Percentiles rank a stretch among this genome's conserved stretches.
Conservation (phyloP, 37 sponge, comb jelly and placozoan species). For the Ianthella basta region DNA sequence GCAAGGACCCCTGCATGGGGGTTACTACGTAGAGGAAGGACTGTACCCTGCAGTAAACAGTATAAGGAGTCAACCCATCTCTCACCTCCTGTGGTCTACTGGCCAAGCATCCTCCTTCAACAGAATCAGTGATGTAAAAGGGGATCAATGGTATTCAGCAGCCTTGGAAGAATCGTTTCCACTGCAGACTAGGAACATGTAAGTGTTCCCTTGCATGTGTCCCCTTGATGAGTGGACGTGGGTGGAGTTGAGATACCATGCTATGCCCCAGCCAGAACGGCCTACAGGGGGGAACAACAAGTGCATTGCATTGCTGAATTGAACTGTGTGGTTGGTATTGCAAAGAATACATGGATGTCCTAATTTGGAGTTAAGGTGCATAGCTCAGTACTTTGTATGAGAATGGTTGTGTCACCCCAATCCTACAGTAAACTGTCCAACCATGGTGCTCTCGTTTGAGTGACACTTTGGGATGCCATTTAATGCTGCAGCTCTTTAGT, state of each 20-base stretch:
- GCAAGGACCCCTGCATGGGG: too few relatives aligned
- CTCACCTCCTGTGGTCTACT: constrained; percentile 32
- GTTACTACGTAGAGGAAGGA: background rate
- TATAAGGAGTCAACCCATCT: too few relatives aligned
- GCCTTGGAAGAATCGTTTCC: constrained; percentile 37
- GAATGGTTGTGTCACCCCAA: too few relatives aligned
- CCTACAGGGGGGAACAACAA: constrained; percentile 9
- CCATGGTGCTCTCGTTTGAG: too few relatives aligned
- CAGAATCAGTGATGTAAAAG: constrained; percentile 70
- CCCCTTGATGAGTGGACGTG: constrained; percentile 62
- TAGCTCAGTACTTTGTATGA: too few relatives aligned
- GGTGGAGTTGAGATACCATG: constrained; percentile 69
- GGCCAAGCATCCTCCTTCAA: constrained; percentile 44
- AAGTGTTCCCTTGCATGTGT: constrained; percentile 57
- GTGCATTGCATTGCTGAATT: background rate
- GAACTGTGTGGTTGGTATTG: too few relatives aligned
- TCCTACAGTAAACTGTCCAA: too few relatives aligned
- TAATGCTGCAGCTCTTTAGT: too few relatives aligned
- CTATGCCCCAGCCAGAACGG: constrained; percentile 59
- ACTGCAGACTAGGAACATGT: constrained; percentile 57
- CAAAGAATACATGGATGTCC: too few relatives aligned
- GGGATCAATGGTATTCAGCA: constrained; percentile 69
- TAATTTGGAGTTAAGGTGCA: too few relatives aligned
- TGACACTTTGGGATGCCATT: too few relatives aligned
- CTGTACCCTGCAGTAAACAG: too few relatives aligned